Base-by-base conservation (phyloP, 2,113 vertebrate genomes). In the Zapus hudsonius region DNA sequence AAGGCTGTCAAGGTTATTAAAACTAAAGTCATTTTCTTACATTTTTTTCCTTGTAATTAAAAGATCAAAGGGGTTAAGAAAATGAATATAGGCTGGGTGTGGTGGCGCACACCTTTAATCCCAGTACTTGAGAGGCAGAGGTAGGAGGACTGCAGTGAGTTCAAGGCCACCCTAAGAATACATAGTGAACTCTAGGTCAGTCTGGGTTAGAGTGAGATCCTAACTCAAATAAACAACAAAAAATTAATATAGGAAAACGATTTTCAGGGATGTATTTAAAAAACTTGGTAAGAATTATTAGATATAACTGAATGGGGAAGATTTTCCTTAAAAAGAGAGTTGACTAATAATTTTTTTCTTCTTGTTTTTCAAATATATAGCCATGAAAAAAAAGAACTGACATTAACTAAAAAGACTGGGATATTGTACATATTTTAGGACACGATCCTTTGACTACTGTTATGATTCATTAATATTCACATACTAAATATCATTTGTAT, bases 1-100 rank as follows among this genome's bases (percentile, higher is more conserved):
- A 95, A 96, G 44, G 69, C 10, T 63, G 9, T 78, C 61, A 84
- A 25, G 17, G n/a, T 79, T 95, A 47, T 72, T 89, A 89, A 36
- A 74, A 0, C 76, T 36, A 86, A 81, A 22, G 64, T 47, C 74
- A 36, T 63, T 83, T 13, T 42, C 59, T 0, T 61, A 31, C 40
- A 6, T 40, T 5, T 74, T 36, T 25, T 73, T 55, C 16, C 33
- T 38, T 87, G 19, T 64, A 61, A 81, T 70, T 57, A 59, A 57
- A 70, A 87, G 42, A 38, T 42, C 6, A 67, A 7, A 17, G 22
- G 38, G 31, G 20, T 15, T 36, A 90, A 57, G 87, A 94, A 87
- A 80, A 87, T 89, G 40, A 61, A 84, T 40, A 4, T 27, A 92
- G 25, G 23, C n/a, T n/a, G n/a, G n/a, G n/a, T n/a, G n/a, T n/a